phyloP scores from a whole-genome alignment of 2,113 vertebrate species.

The Saguinus imperator region DNA sequence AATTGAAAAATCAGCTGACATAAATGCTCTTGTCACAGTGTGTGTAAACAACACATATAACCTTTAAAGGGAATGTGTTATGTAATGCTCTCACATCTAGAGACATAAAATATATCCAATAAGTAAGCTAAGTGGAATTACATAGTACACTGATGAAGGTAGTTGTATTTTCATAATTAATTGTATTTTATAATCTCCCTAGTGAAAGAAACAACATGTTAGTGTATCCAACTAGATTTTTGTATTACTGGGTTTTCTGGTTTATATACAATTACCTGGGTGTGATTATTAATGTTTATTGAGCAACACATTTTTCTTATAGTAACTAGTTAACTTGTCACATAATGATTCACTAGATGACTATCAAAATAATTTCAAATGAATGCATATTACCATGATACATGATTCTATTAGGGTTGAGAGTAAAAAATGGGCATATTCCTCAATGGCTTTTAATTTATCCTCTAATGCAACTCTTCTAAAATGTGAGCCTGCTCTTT shows the following conservation, averaged over 20 bases:
- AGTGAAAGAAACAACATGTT: not conserved
- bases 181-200: not conserved
- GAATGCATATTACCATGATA: not conserved
- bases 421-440: too few relatives aligned
- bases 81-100: not conserved
- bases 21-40: not conserved
- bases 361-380: not conserved
- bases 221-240: not conserved
- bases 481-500: not conserved
- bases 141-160: not conserved
- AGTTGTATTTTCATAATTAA: not conserved
- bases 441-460: not conserved
- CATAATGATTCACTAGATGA: not conserved
- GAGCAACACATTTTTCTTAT: not conserved
- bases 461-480: not conserved
- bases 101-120: not conserved
- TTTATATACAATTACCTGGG: not conserved
- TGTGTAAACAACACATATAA: not conserved
- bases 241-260: not conserved
- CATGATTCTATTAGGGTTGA: not conserved
- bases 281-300: not conserved
- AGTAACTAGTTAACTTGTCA: not conserved
- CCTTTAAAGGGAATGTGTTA: not conserved
- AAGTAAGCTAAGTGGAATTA: not conserved
- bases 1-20: not conserved